Evolutionary conservation across 2,888 invertebrate genomes (phyloP).

Genomic region (Zaprionus obscuricornis): DNA sequence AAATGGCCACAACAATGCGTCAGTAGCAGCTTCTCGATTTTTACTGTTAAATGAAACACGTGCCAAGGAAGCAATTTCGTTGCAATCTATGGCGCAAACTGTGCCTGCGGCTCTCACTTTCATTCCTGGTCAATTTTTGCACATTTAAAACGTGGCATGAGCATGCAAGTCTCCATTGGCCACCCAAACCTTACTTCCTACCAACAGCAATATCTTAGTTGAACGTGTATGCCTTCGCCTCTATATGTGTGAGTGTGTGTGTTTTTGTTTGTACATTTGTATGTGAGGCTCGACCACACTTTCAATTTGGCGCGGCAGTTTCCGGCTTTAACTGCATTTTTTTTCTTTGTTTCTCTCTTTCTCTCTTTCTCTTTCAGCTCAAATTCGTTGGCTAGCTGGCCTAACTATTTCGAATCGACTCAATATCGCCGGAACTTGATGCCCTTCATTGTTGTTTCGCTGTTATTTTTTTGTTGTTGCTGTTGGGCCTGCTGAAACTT

Average conservation of each 20-base stretch:
- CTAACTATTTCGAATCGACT: slow-evolving; percentile 27
- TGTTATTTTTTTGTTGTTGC: slow-evolving; percentile 24
- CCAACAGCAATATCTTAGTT: no score
- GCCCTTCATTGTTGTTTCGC: slow-evolving; percentile 23
- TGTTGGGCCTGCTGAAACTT: slow-evolving; percentile 14
- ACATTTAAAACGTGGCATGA: slow-evolving; percentile 54
- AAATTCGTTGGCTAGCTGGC: slow-evolving; percentile 40
- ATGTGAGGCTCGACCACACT: slow-evolving; percentile 28
- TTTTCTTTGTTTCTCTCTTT: slow-evolving; percentile 22
- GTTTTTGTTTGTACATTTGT: slow-evolving; percentile 6
- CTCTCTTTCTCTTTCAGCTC: slow-evolving; percentile 18
- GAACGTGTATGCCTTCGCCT: background rate
- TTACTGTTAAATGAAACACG: slow-evolving; percentile 79
- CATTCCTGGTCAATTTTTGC: slow-evolving; percentile 45
- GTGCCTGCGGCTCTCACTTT: slow-evolving; percentile 36
- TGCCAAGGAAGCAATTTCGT: slow-evolving; percentile 78
- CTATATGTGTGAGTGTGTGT: background rate
- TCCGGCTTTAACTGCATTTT: slow-evolving; percentile 41
- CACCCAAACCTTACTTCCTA: slow-evolving; percentile 18
- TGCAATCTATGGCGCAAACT: slow-evolving; percentile 61
- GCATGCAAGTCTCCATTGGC: no score
- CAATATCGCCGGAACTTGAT: slow-evolving; percentile 44
- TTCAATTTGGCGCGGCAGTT: slow-evolving; percentile 65
- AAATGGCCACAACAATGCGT: slow-evolving; percentile 58
- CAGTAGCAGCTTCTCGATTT: slow-evolving; percentile 46